Percentiles rank a stretch among this genome's conserved stretches.
phyloP scores from a whole-genome alignment of 2,888 invertebrate species.

The Tenthredo scrophulariae region DNA sequence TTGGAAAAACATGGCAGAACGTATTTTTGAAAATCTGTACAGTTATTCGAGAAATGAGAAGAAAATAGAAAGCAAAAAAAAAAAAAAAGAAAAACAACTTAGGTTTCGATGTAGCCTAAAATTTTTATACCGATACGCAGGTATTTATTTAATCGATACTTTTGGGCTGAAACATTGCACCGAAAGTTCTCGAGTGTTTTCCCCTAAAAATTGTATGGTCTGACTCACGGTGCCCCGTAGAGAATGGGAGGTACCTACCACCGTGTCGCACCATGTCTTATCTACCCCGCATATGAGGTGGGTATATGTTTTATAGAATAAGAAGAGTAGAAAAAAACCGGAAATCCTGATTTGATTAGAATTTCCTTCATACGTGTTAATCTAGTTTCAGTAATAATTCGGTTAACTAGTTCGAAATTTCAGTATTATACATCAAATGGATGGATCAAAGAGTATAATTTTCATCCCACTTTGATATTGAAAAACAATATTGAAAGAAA shows the following conservation, averaged over 20 bases:
- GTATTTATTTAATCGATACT: constrained; percentile 26
- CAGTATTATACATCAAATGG: neutral
- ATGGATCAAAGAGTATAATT: neutral
- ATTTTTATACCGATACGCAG: neutral
- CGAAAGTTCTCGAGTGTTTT: neutral
- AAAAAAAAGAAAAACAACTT: neutral
- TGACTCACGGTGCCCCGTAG: constrained; percentile 21
- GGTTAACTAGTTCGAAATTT: neutral
- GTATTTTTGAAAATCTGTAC: neutral
- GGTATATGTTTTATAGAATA: neutral
- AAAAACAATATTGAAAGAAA: neutral
- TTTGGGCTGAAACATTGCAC: neutral
- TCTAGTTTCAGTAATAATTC: neutral
- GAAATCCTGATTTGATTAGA: neutral
- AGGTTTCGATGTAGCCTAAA: neutral
- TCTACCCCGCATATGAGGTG: constrained; percentile 6
- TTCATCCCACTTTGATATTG: neutral
- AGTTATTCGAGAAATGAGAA: neutral
- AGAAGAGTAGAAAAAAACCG: neutral
- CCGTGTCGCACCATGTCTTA: constrained; percentile 29
- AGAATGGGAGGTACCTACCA: constrained; percentile 35
- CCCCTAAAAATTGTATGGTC: neutral
- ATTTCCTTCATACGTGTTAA: neutral
- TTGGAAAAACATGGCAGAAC: neutral
- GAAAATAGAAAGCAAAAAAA: neutral